phyloP scores from a whole-genome alignment of 2,888 invertebrate genomes.

The Chrysolina haemoptera region DNA sequence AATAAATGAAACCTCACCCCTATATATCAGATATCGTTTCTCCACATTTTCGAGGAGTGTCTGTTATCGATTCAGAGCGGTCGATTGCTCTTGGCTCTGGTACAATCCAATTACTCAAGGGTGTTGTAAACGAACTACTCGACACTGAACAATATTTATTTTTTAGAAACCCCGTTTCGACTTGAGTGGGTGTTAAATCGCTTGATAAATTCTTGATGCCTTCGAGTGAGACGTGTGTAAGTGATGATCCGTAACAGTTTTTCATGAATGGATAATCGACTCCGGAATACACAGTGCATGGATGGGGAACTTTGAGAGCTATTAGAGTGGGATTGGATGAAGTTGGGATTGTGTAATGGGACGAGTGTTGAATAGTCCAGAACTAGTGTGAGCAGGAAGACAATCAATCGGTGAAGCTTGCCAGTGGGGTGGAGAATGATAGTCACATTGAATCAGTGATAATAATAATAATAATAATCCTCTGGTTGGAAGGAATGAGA shows the following conservation, averaged over 20 bases:
- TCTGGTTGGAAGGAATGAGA: too few species aligned
- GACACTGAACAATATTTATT: slow-evolving; percentile 20
- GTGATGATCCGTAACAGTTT: slow-evolving; percentile 17
- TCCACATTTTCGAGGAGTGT: slow-evolving; percentile 22
- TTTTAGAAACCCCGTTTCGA: background rate
- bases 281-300: background rate
- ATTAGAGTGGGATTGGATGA: background rate
- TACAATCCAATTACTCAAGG: slow-evolving; percentile 22
- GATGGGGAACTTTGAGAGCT: background rate
- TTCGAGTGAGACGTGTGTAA: slow-evolving; percentile 6
- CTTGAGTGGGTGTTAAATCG: slow-evolving; percentile 19
- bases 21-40: slow-evolving; percentile 10
- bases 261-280: slow-evolving; percentile 1
- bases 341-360: background rate
- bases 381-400: background rate
- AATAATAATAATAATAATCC: background rate
- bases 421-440: background rate
- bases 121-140: slow-evolving; percentile 22
- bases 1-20: slow-evolving; percentile 12
- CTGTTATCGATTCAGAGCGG: slow-evolving; percentile 10
- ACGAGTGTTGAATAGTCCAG: background rate
- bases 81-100: slow-evolving; percentile 18
- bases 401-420: background rate
- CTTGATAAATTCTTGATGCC: slow-evolving; percentile 13
- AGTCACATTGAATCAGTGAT: background rate